phyloP scores from a whole-genome alignment of 2,888 invertebrate species.

The Dastarcus helophoroides region DNA sequence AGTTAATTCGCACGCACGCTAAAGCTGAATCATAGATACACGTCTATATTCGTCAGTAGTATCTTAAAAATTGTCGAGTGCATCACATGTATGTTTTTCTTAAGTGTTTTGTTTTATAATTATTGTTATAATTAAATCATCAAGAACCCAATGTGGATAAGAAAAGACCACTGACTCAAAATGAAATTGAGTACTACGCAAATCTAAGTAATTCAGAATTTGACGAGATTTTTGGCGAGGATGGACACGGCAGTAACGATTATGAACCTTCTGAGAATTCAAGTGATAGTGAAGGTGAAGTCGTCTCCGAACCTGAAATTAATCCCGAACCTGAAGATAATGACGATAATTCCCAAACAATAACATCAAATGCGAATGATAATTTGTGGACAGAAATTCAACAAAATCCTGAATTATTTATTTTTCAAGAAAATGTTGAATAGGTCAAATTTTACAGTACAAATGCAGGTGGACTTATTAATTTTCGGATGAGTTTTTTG shows the following conservation, averaged over 20 bases:
- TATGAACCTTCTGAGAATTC: slow-evolving; percentile 17
- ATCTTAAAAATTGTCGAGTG: slow-evolving; percentile 15
- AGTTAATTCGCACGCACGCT: slow-evolving; percentile 15
- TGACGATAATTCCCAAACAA: slow-evolving; percentile 16
- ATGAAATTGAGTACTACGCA: slow-evolving; percentile 17
- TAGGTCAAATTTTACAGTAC: slow-evolving; percentile 16
- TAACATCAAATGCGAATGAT: slow-evolving; percentile 16
- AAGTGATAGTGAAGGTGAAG: slow-evolving; percentile 16
- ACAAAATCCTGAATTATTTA: slow-evolving; percentile 18
- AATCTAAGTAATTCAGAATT: slow-evolving; percentile 18
- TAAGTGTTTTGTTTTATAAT: slow-evolving; percentile 14
- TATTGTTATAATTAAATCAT: slow-evolving; percentile 10
- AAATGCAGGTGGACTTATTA: slow-evolving; percentile 16
- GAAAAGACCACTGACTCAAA: slow-evolving; percentile 18
- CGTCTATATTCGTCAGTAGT: slow-evolving; percentile 13
- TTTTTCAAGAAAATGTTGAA: slow-evolving; percentile 18
- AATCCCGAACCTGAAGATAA: slow-evolving; percentile 13
- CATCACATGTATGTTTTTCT: slow-evolving; percentile 17
- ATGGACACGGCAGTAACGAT: slow-evolving; percentile 16
- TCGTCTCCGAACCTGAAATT: slow-evolving; percentile 13
- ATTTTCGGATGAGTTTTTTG: slow-evolving; percentile 16
- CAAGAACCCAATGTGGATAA: slow-evolving; percentile 14
- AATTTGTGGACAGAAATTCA: slow-evolving; percentile 14
- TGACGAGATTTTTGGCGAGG: slow-evolving; percentile 14
- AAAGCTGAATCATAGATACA: slow-evolving; percentile 10